Base-by-base conservation (phyloP, 2,113 vertebrate genomes). In the Nyctibius bracteatus region DNA sequence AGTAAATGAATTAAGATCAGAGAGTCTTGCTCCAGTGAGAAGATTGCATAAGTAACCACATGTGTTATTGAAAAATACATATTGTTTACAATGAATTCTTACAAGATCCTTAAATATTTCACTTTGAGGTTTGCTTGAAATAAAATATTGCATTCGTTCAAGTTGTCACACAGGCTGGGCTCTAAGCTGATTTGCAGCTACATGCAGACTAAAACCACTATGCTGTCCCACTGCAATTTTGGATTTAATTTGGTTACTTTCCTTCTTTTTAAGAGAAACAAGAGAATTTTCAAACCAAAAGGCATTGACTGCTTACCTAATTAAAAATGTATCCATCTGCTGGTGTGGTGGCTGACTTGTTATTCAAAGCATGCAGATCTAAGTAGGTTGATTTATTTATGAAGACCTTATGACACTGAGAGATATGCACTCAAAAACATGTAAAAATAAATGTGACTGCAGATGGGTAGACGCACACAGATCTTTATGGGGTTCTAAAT, bases 271-370 rank as follows among this genome's bases (percentile, higher is more conserved):
- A 89, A 97, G 97, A 83, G 75, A 96, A 97, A 94, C 90, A 78
- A 95, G 95, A 94, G 85, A 95, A 80, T 97, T 98, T 97, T 97
- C 92, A 92, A 98, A 97, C 93, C 84, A 91, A 97, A 96, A 95
- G 94, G 95, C 81, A 95, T 81, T 79, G 93, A 82, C 90, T 94
- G 92, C 94, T 95, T 97, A 92, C 94, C 97, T 98, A 97, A 98
- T 98, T 98, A 98, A 98, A 98, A 97, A 98, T 98, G 96, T 97
- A 92, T 94, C 98, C 98, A 98, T 98, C 98, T 98, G 98, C 94
- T 97, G 68, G 88, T 61, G 91, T 92, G 80, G 95, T 96, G 94
- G 94, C 92, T 98, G 96, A 61, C 87, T 98, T 94, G 94, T 94
- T 96, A 94, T 97, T 97, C 97, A 97, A 94, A 97, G 96, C 95